Conservation (phyloP, 1,140 invertebrate genomes). For the Drosophila orena region DNA sequence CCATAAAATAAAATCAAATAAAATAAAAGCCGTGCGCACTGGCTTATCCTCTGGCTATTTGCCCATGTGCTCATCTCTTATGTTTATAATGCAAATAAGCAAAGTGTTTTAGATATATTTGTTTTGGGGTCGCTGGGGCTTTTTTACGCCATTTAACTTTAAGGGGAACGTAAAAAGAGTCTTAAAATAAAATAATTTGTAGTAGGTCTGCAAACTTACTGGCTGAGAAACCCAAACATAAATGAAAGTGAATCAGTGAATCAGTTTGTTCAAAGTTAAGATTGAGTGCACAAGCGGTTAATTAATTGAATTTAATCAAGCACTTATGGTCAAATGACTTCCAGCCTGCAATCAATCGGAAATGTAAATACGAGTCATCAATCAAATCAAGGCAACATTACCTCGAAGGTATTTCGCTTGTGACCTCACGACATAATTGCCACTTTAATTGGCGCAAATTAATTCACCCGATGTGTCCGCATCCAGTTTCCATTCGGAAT, state of each 20-base stretch:
- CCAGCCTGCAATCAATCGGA: too few relatives aligned
- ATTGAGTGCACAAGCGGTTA: neutral
- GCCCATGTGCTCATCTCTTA: neutral
- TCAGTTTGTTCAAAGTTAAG: neutral
- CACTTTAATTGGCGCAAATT: neutral
- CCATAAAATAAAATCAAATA: conserved; percentile 1
- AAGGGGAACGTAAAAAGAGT: neutral
- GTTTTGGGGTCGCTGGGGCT: neutral
- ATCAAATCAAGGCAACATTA: neutral
- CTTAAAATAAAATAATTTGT: too few relatives aligned
- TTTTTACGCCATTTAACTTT: neutral
- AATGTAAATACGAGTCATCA: neutral
- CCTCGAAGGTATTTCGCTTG: neutral
- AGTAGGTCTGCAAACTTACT: too few relatives aligned
- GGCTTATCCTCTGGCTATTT: conserved; percentile 1
- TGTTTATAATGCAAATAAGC: conserved; percentile 16
- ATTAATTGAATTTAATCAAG: neutral
- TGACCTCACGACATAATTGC: neutral
- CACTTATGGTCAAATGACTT: neutral
- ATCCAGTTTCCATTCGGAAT: neutral
- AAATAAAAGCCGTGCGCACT: conserved; percentile 4
- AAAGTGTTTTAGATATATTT: conserved; percentile 6
- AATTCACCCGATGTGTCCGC: neutral
- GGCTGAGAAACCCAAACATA: neutral
- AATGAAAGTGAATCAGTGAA: neutral